A percentile compares a stretch with the other conserved stretches of the same genome.
Conservation (phyloP, 2,888 invertebrate species). For the Cinara cedri region DNA sequence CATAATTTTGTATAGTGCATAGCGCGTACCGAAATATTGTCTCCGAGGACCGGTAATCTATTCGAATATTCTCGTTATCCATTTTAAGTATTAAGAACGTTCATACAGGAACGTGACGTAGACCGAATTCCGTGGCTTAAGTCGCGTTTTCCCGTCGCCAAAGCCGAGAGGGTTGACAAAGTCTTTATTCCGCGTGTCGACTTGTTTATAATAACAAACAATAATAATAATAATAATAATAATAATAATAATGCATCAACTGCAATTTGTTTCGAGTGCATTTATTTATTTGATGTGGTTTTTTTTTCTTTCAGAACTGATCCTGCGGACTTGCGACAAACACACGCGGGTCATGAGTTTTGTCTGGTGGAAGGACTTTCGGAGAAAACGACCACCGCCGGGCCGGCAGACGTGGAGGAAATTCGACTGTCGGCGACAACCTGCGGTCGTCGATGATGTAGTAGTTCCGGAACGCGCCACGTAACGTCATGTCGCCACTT, state of each 20-base stretch:
- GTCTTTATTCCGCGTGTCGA: not conserved
- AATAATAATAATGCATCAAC: too few species aligned
- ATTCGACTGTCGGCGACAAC: slow-evolving; percentile 36
- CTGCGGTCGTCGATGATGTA: not conserved
- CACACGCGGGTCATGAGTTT: slow-evolving; percentile 57
- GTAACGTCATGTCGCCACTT: not conserved
- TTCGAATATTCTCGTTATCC: slow-evolving; percentile 24
- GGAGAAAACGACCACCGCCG: slow-evolving; percentile 58
- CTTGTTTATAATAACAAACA: not conserved
- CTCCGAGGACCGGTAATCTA: slow-evolving; percentile 1
- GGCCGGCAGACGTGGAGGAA: slow-evolving; percentile 57
- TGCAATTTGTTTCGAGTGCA: not conserved
- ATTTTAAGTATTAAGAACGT: too few species aligned
- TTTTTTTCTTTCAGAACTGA: slow-evolving; percentile 22
- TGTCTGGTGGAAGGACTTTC: slow-evolving; percentile 58
- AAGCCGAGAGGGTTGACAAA: not conserved
- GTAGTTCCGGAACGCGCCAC: not conserved
- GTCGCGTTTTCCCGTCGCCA: slow-evolving; percentile 1
- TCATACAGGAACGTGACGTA: slow-evolving; percentile 25
- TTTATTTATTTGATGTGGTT: not conserved
- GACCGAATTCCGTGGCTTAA: slow-evolving; percentile 10
- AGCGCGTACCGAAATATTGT: too few species aligned
- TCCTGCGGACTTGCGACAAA: not conserved
- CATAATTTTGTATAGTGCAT: too few species aligned
- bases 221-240: too few species aligned